Evolutionary conservation across 1,140 invertebrate species (phyloP), one percentile per base, ranked within the genome.

Genomic region (Lordiphosa collinella): DNA sequence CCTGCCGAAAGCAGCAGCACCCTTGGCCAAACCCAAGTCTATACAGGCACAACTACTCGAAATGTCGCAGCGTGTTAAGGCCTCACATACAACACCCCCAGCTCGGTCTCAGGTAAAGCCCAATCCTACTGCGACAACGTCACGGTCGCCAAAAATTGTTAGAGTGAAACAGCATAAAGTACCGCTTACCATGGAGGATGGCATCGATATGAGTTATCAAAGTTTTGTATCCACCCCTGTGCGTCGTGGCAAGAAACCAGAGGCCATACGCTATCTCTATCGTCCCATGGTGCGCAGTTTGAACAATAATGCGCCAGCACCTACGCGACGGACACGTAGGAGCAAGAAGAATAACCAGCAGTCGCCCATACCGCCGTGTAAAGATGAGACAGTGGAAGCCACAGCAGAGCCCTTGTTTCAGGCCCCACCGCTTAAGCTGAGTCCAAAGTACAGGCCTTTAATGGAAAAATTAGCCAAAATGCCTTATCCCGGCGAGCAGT

Each of bases 151-250:
- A 6, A 69, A 62, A 54, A 85, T 82, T 7, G 51, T 73, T 1
- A 44, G 48, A 0, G 61, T 50, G 16, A 22, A 37, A 0, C 78
- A 82, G 43, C 78, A 82, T 25, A 85, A 73, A 25, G 51, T 82
- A 18, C 78, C 79, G 0, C 37, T 38, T 1, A 82, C 79, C 5
- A 64, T 78, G 8, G 79, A 82, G 11, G 78, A 82, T 12, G 78
- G 78, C 47, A 69, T 82, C 29, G 78, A 82, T 11, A 60, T 78
- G 14, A 82, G 78, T 54, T 82, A 82, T 48, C 72, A 82, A 32
- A 56, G 69, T 25, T 85, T 82, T 41, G 79, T 82, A 2, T 61
- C 59, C 1, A 54, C 35, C 9, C 79, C 79, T 0, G 7, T 85
- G 7, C 57, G 40, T 18, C 79, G 78, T 2, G 79, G 79, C 10